phyloP scores from a whole-genome alignment of 2,797 vertebrate genomes.

The Pygocentrus nattereri region DNA sequence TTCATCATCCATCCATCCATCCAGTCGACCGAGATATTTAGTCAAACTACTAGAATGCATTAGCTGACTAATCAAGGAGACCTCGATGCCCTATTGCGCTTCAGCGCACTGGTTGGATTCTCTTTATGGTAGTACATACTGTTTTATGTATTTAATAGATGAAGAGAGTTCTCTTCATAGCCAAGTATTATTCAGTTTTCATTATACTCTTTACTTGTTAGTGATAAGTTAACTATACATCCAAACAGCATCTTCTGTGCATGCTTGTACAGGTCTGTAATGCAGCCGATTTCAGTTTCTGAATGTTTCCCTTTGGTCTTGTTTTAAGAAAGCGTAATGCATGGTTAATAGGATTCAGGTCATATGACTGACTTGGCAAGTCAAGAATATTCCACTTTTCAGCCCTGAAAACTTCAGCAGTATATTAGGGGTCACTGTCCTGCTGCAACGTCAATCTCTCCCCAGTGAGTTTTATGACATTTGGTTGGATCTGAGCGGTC shows the following conservation, averaged over 20 bases:
- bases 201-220: too few relatives aligned
- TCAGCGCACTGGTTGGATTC: too few relatives aligned
- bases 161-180: too few relatives aligned
- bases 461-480: not conserved
- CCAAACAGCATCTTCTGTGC: not conserved
- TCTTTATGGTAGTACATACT: too few relatives aligned
- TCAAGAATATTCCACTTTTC: not conserved
- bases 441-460: not conserved
- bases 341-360: not conserved
- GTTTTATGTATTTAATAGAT: too few relatives aligned
- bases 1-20: too few relatives aligned
- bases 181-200: too few relatives aligned
- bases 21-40: too few relatives aligned
- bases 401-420: not conserved
- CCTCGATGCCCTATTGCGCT: too few relatives aligned
- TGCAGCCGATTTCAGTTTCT: not conserved
- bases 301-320: not conserved
- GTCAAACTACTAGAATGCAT: too few relatives aligned
- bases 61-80: too few relatives aligned
- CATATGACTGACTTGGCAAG: not conserved
- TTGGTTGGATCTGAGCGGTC: not conserved
- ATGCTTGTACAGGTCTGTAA: not conserved
- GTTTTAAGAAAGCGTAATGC: not conserved
- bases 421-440: not conserved
- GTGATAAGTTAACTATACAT: too few relatives aligned